phyloP scores from a whole-genome alignment of 1,140 invertebrate species.

The Caenorhabditis latens region DNA sequence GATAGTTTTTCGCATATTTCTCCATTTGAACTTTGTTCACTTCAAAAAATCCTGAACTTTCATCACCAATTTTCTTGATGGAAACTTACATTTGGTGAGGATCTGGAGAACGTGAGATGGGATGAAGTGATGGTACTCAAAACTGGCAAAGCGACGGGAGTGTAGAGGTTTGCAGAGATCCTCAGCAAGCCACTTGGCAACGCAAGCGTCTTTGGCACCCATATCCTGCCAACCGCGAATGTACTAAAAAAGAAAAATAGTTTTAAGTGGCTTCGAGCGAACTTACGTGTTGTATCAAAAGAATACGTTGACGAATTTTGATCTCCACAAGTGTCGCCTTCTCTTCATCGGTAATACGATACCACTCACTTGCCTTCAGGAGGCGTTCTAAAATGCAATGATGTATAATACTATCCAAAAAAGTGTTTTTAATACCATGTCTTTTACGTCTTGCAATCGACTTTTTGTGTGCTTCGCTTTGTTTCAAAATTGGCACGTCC shows the following conservation, averaged over 20 bases:
- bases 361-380: conserved; percentile 30
- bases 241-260: not conserved
- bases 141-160: conserved; percentile 31
- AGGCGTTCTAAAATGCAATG: not conserved
- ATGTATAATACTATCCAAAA: no score
- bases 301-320: conserved; percentile 12
- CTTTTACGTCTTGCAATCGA: conserved; percentile 12
- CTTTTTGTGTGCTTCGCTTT: conserved; percentile 18
- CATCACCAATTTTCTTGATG: not conserved
- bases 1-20: conserved; percentile 26
- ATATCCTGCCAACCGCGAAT: conserved; percentile 16
- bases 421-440: not conserved
- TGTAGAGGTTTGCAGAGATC: conserved; percentile 7
- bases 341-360: conserved; percentile 16
- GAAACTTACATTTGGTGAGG: not conserved
- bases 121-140: conserved; percentile 47
- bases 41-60: not conserved
- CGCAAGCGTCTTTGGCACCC: not conserved
- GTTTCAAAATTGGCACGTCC: conserved; percentile 4
- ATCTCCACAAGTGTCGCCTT: conserved; percentile 19
- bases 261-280: not conserved
- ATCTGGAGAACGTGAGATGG: conserved; percentile 2
- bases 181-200: not conserved
- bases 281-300: conserved; percentile 2
- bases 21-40: conserved; percentile 38